Conservation (phyloP, 2,888 invertebrate species). For the Melikaiella ostensackeni region DNA sequence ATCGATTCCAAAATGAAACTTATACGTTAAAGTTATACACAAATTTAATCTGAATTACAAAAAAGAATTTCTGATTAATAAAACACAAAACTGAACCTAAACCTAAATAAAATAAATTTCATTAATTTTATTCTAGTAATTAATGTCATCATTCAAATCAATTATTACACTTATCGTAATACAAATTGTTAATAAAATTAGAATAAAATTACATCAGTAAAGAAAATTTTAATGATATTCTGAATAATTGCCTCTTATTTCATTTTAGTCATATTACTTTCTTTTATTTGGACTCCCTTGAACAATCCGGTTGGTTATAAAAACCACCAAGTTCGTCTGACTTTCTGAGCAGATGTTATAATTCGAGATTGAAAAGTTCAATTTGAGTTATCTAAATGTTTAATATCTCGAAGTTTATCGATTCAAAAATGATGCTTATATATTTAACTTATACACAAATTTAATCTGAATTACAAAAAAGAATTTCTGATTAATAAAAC, state of each 20-base stretch:
- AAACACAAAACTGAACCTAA: no score
- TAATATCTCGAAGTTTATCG: no score
- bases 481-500: no score
- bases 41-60: no score
- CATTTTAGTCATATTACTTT: neutral
- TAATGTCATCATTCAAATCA: neutral
- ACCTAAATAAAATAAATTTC: no score
- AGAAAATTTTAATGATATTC: neutral
- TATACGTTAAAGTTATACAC: no score
- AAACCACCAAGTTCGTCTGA: neutral
- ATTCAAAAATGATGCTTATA: no score
- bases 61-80: no score
- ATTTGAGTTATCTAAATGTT: no score
- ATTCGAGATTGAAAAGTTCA: neutral
- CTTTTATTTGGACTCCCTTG: neutral
- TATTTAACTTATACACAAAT: no score
- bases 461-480: no score
- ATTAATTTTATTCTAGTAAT: neutral
- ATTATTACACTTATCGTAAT: neutral
- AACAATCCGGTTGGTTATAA: neutral
- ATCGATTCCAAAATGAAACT: no score
- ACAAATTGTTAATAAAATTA: neutral
- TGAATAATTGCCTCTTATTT: neutral
- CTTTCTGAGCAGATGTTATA: constrained; percentile 10
- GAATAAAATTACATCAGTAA: neutral